Conservation (phyloP, 2,888 invertebrate genomes). For the Exocentrus adspersus region DNA sequence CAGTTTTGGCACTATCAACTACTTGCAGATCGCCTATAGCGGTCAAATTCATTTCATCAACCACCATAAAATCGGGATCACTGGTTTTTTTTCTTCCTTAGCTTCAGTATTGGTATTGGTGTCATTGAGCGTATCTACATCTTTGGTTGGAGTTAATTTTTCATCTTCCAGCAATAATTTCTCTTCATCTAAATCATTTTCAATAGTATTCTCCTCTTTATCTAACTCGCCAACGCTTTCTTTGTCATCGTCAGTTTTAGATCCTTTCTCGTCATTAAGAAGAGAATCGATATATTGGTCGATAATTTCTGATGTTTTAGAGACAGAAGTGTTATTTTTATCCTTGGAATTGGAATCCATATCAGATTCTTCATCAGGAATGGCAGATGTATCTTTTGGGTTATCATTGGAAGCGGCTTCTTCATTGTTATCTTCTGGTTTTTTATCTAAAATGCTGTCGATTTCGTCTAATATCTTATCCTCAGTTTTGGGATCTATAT, state of each 20-base stretch:
- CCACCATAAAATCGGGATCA: too few species aligned
- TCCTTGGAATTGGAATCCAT: not conserved
- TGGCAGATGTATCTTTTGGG: not conserved
- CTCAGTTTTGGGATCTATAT: slow-evolving; percentile 44
- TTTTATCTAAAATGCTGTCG: slow-evolving; percentile 19
- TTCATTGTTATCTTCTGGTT: not conserved
- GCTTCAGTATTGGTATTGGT: not conserved
- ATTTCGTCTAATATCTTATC: slow-evolving; percentile 44
- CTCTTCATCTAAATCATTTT: not conserved
- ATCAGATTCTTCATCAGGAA: not conserved
- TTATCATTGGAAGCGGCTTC: not conserved
- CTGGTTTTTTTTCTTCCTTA: not conserved
- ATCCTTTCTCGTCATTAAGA: not conserved
- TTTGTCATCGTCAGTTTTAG: slow-evolving; percentile 26
- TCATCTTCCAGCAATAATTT: not conserved
- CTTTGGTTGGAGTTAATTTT: not conserved
- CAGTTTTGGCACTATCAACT: not conserved
- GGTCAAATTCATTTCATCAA: not conserved
- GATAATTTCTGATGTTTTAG: not conserved
- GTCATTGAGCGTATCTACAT: not conserved
- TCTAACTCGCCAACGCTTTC: slow-evolving; percentile 22
- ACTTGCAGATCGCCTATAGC: not conserved
- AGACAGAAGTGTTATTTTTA: not conserved
- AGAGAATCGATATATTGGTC: not conserved
- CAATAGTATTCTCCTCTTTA: slow-evolving; percentile 21